Percentiles rank a stretch among this genome's conserved stretches.
Evolutionary conservation across 2,113 vertebrate species (phyloP).

Genomic region (Aramus guarauna): DNA sequence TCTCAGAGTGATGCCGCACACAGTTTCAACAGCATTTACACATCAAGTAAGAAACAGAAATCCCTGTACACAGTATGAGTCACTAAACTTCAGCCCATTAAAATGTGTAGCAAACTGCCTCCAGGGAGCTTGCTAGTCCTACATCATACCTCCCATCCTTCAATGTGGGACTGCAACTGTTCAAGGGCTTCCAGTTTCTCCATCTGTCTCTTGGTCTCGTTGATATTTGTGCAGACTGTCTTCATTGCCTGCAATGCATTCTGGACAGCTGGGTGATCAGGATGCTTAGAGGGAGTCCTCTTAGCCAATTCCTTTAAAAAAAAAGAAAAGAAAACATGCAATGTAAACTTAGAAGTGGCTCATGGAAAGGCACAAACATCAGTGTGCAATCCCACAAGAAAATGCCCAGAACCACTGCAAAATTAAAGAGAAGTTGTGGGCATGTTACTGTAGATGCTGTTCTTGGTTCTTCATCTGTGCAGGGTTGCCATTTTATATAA

Average conservation of each 20-base stretch:
- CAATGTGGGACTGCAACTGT: conserved; percentile 96
- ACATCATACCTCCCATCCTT: conserved; percentile 95
- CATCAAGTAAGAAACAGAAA: not conserved
- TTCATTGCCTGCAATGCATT: conserved; percentile 97
- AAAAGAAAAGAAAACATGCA: not conserved
- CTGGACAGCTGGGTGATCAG: conserved; percentile 90
- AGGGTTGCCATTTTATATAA: not conserved
- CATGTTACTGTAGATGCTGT: not conserved
- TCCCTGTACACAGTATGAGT: not conserved
- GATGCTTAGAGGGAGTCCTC: conserved; percentile 92
- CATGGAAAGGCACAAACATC: not conserved
- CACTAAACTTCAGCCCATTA: not conserved
- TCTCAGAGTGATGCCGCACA: not conserved
- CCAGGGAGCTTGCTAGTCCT: not conserved
- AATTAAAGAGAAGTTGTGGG: not conserved
- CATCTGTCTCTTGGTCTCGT: conserved; percentile 99
- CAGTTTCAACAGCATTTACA: not conserved
- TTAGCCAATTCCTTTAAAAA: conserved; percentile 88
- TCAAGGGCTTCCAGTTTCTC: conserved; percentile 96
- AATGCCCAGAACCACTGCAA: not conserved
- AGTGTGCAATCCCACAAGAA: not conserved
- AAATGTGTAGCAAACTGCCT: not conserved
- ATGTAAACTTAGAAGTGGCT: not conserved
- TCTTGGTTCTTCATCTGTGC: not conserved
- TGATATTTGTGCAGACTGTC: conserved; percentile 96